A percentile compares a stretch with the other conserved stretches of the same genome.
phyloP scores from a whole-genome alignment of 2,888 invertebrate species.

The Chaetoderma sp. region DNA sequence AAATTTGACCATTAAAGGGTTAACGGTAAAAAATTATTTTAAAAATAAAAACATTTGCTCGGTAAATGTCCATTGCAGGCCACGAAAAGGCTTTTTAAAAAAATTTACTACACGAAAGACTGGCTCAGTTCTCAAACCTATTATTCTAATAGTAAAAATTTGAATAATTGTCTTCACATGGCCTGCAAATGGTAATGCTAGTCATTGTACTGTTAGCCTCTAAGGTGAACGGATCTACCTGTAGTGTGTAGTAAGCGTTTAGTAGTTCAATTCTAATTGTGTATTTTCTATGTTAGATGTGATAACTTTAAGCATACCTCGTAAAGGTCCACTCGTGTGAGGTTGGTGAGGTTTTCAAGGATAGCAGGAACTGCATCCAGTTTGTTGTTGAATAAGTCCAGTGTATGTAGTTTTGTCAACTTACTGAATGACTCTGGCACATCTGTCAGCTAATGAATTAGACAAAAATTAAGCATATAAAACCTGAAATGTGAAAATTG shows the following conservation, averaged over 20 bases:
- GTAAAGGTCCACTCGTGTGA: conserved; percentile 50
- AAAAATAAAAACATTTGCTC: no score
- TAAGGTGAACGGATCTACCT: no score
- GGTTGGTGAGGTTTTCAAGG: conserved; percentile 43
- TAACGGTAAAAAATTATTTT: no score
- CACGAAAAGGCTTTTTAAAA: no score
- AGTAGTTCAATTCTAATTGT: background rate
- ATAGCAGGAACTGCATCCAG: conserved; percentile 50
- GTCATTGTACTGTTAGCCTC: no score
- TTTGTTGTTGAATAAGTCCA: conserved; percentile 58
- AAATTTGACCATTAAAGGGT: no score
- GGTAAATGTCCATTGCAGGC: no score
- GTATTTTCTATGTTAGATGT: no score
- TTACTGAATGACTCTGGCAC: conserved; percentile 55
- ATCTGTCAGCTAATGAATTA: conserved; percentile 49
- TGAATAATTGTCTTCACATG: no score
- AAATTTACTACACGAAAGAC: no score
- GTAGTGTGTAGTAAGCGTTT: background rate
- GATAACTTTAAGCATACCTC: conserved; percentile 37
- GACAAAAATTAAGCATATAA: background rate
- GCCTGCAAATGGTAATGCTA: background rate
- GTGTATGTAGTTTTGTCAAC: conserved; percentile 50
- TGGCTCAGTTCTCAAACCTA: no score
- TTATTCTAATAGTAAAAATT: no score
- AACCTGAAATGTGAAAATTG: background rate